phyloP scores from a whole-genome alignment of 2,888 invertebrate species.

The Pterostichus madidus region DNA sequence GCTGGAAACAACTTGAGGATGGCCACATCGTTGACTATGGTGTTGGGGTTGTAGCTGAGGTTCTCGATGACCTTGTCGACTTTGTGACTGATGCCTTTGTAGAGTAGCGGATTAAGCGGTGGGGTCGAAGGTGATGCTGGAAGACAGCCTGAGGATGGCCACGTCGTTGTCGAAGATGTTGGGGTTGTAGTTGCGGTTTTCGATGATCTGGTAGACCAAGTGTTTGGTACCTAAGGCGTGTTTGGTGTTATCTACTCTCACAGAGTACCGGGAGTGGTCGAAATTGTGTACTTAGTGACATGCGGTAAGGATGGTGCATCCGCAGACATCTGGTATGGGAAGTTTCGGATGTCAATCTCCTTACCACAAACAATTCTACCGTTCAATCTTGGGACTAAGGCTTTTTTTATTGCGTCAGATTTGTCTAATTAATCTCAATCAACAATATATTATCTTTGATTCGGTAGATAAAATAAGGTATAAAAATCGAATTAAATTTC shows the following conservation, averaged over 20 bases:
- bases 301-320: conserved; percentile 40
- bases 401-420: background rate
- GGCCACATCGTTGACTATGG: conserved; percentile 30
- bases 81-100: background rate
- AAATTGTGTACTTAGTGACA: conserved; percentile 31
- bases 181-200: conserved; percentile 18
- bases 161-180: conserved; percentile 5
- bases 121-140: background rate
- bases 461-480: too few relatives aligned
- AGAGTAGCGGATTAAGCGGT: background rate
- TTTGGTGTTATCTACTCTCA: too few relatives aligned
- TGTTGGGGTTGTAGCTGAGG: conserved; percentile 2
- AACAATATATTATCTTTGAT: background rate
- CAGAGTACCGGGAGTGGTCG: conserved; percentile 16
- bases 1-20: conserved; percentile 20
- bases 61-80: conserved; percentile 9
- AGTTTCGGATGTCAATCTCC: background rate
- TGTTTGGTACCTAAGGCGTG: too few relatives aligned
- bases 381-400: conserved; percentile 9
- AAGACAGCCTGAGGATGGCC: background rate
- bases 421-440: background rate
- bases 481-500: too few relatives aligned
- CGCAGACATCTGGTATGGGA: conserved; percentile 44
- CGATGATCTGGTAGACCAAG: background rate
- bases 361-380: conserved; percentile 18